These are phyloP conservation scores for Mesocricetus auratus DNA, from an alignment of 2,113 vertebrate species.

Conservation along the genomic window DNA sequence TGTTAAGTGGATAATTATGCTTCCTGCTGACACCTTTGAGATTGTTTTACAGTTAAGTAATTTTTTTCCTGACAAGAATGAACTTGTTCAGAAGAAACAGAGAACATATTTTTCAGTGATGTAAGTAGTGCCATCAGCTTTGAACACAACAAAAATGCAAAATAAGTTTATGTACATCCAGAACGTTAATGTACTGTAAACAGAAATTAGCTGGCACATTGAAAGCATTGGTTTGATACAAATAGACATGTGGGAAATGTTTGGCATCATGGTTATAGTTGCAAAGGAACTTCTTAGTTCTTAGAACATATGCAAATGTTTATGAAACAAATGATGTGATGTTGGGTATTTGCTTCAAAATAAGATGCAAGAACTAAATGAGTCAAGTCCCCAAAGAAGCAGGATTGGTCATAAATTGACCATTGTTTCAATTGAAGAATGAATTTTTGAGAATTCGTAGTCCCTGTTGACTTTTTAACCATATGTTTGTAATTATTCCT, in stretches of 20 bases:
- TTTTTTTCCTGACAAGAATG: slow-evolving; percentile 61
- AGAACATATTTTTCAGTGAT: slow-evolving; percentile 39
- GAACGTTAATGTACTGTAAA: background rate
- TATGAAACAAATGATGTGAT: slow-evolving; percentile 32
- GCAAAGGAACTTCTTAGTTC: background rate
- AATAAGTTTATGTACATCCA: slow-evolving; percentile 4
- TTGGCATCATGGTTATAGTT: background rate
- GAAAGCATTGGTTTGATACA: slow-evolving; percentile 37
- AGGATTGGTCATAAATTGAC: background rate
- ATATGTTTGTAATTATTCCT: slow-evolving; percentile 8
- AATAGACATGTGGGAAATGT: slow-evolving; percentile 1
- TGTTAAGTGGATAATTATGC: slow-evolving; percentile 64
- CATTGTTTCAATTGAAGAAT: background rate
- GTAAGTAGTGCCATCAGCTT: background rate
- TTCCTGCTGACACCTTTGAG: slow-evolving; percentile 39
- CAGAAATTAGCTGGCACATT: background rate
- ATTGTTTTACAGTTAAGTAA: slow-evolving; percentile 67
- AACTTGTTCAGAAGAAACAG: slow-evolving; percentile 41
- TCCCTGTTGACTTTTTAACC: background rate
- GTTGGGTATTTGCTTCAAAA: background rate
- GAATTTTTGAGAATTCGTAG: background rate
- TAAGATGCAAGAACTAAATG: background rate
- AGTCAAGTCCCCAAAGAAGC: background rate
- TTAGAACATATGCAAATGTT: background rate
- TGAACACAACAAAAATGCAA: slow-evolving; percentile 27